Evolutionary conservation across 1,140 invertebrate genomes (phyloP).

Genomic region (Drosophila teissieri): DNA sequence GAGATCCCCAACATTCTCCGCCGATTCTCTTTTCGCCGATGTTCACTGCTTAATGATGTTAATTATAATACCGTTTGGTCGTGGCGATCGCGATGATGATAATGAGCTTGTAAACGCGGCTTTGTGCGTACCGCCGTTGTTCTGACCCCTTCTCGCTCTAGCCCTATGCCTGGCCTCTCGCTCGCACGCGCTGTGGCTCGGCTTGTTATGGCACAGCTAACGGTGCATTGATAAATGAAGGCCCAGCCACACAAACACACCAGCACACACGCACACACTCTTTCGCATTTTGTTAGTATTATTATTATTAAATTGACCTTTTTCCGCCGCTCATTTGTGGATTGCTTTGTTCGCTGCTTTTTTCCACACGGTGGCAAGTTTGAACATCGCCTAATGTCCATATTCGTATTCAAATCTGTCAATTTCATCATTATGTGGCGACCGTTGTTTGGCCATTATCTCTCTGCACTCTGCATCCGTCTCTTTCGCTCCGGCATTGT

Average conservation of each 20-base stretch:
- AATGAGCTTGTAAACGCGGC: constrained; percentile 51
- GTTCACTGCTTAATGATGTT: constrained; percentile 54
- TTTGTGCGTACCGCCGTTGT: constrained; percentile 65
- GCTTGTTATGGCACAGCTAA: constrained; percentile 73
- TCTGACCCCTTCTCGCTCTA: constrained; percentile 4
- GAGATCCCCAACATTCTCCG: not conserved
- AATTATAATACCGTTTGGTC: constrained; percentile 70
- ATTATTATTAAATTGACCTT: constrained; percentile 80
- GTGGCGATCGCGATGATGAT: constrained; percentile 56
- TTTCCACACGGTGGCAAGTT: constrained; percentile 53
- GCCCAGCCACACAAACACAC: constrained; percentile 10
- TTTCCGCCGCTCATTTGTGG: constrained; percentile 50
- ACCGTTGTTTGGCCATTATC: constrained; percentile 49
- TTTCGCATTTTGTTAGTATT: constrained; percentile 38
- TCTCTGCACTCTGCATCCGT: not conserved
- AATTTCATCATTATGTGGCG: constrained; percentile 39
- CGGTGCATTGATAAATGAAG: constrained; percentile 74
- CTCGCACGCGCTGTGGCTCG: constrained; percentile 17
- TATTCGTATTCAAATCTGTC: constrained; percentile 67
- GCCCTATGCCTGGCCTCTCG: constrained; percentile 21
- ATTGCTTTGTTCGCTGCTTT: constrained; percentile 12
- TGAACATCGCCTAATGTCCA: constrained; percentile 51
- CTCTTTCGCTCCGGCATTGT: constrained; percentile 33
- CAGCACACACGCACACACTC: constrained; percentile 1
- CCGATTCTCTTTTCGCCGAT: constrained; percentile 8